phyloP scores from a whole-genome alignment of 2,113 vertebrate genomes.

The Circaetus gallicus region DNA sequence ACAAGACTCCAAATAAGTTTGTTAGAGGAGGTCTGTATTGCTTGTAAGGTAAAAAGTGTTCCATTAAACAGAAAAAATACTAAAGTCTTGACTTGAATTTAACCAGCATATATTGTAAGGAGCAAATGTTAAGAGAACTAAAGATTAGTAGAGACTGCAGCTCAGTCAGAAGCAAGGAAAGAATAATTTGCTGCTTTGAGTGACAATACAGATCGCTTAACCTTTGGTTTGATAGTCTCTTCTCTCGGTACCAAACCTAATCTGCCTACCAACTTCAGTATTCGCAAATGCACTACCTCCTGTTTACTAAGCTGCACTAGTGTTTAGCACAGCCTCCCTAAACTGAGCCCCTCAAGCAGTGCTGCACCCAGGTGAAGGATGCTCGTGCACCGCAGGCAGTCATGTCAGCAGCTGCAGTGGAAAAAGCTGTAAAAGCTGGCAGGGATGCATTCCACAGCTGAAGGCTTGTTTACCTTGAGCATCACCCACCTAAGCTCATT shows the following conservation, averaged over 20 bases:
- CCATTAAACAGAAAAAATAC: not conserved
- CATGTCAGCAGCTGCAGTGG: not conserved
- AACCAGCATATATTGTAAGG: not conserved
- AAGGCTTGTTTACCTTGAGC: not conserved
- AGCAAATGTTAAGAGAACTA: not conserved
- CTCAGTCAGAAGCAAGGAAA: not conserved
- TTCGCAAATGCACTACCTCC: not conserved
- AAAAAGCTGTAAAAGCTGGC: not conserved
- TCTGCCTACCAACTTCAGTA: not conserved
- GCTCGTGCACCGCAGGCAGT: not conserved
- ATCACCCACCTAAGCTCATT: not conserved
- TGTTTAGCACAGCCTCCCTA: not conserved
- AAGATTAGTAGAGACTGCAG: not conserved
- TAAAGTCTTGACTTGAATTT: not conserved
- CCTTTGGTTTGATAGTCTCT: not conserved
- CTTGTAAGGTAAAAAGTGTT: not conserved
- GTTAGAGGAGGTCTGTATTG: not conserved
- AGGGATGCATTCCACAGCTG: not conserved
- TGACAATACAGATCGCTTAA: not conserved
- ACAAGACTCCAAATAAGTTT: not conserved
- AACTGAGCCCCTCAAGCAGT: not conserved
- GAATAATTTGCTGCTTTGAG: not conserved
- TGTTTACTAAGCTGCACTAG: not conserved
- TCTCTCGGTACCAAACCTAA: not conserved
- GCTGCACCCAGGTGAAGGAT: not conserved